Percentiles rank a stretch among this genome's conserved stretches.
Conservation (phyloP, 2,888 invertebrate genomes). For the Trichopoda pennipes region DNA sequence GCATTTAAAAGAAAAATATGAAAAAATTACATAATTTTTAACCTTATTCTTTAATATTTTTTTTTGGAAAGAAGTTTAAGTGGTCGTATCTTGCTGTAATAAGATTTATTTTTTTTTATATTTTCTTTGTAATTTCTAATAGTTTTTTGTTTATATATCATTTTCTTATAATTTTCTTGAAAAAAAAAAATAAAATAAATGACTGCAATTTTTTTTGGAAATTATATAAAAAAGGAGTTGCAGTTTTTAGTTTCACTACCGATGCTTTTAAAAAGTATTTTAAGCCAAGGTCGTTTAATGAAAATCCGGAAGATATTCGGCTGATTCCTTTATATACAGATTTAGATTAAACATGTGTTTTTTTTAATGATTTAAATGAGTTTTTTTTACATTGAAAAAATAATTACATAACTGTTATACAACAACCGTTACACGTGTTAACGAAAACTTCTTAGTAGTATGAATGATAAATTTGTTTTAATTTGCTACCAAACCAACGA, state of each 20-base stretch:
- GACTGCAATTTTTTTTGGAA: conserved; percentile 42
- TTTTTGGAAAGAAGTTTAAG: conserved; percentile 47
- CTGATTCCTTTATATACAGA: not conserved
- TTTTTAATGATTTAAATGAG: not conserved
- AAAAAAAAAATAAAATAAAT: conserved; percentile 55
- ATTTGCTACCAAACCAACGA: too few relatives aligned
- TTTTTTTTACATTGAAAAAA: too few relatives aligned
- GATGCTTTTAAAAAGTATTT: conserved; percentile 1
- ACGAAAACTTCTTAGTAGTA: too few relatives aligned
- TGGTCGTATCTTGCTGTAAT: conserved; percentile 8
- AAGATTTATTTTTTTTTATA: not conserved
- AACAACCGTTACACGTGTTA: too few relatives aligned
- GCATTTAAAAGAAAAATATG: not conserved
- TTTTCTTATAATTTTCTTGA: conserved; percentile 47
- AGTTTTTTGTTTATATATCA: conserved; percentile 52
- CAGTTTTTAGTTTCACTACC: conserved; percentile 1
- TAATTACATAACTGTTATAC: too few relatives aligned
- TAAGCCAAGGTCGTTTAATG: conserved; percentile 42
- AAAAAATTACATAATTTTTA: conserved; percentile 57
- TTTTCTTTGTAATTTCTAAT: conserved; percentile 59
- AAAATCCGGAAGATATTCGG: conserved; percentile 1
- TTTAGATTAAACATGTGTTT: not conserved
- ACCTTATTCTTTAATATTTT: not conserved
- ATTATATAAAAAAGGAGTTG: conserved; percentile 42
- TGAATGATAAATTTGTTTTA: too few relatives aligned